These are phyloP conservation scores for Ianthella basta DNA, from an alignment of 37 sponge, comb jelly and placozoan species.

Conservation along the genomic window DNA sequence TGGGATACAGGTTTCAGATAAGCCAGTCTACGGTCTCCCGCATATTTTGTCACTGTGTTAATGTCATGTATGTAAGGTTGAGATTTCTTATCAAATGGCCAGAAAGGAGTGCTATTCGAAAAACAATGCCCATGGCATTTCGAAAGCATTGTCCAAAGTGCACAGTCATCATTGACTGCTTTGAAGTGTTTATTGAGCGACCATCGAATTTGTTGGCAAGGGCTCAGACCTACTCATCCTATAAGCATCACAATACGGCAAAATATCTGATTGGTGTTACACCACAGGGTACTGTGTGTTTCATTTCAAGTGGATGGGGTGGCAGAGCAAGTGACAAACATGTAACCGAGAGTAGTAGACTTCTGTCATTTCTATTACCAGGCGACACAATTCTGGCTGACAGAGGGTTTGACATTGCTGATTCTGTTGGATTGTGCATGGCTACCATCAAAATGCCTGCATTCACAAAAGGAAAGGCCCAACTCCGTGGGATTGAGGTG, in stretches of 20 bases:
- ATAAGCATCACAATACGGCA: slow-evolving; percentile 57
- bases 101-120: slow-evolving; percentile 43
- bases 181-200: slow-evolving; percentile 46
- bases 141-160: slow-evolving; percentile 46
- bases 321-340: slow-evolving; percentile 35
- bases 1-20: slow-evolving; percentile 21
- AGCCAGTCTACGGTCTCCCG: neutral
- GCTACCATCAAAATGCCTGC: neutral
- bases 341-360: neutral
- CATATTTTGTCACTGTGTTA: neutral
- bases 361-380: slow-evolving; percentile 4
- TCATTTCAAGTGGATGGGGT: slow-evolving; percentile 10
- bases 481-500: slow-evolving; percentile 53
- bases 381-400: slow-evolving; percentile 43
- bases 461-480: slow-evolving; percentile 48
- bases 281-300: slow-evolving; percentile 9
- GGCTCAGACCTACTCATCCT: slow-evolving; percentile 36
- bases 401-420: slow-evolving; percentile 30
- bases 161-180: slow-evolving; percentile 45
- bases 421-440: slow-evolving; percentile 26
- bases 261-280: slow-evolving; percentile 39
- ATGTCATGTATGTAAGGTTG: neutral
- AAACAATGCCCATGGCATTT: slow-evolving; percentile 49
- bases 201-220: slow-evolving; percentile 33
- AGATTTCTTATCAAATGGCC: slow-evolving; percentile 58